Evolutionary conservation across 1,140 invertebrate species (phyloP).

Genomic region (Pseudomyrmex flavicornis): DNA sequence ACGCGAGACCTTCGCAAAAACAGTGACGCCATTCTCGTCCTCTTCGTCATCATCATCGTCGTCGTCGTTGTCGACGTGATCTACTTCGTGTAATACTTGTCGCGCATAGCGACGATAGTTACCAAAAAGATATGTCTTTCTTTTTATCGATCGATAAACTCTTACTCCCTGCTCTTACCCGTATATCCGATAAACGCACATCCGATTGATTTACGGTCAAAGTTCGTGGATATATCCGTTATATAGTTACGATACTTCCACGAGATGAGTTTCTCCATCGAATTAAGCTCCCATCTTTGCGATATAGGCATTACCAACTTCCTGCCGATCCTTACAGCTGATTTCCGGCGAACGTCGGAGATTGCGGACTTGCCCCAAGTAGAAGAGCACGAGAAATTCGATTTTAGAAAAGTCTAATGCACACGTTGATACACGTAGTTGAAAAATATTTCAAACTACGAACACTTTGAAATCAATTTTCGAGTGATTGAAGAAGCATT

Average conservation of each 20-base stretch:
- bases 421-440: neutral
- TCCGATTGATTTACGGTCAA: slow-evolving; percentile 67
- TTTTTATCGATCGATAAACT: slow-evolving; percentile 41
- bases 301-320: slow-evolving; percentile 56
- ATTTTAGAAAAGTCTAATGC: slow-evolving; percentile 24
- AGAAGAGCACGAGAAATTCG: slow-evolving; percentile 8
- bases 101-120: slow-evolving; percentile 3
- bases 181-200: slow-evolving; percentile 44
- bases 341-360: slow-evolving; percentile 49
- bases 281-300: slow-evolving; percentile 62
- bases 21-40: slow-evolving; percentile 5
- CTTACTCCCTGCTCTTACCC: slow-evolving; percentile 4
- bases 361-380: slow-evolving; percentile 14
- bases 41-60: neutral
- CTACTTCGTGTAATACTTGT: slow-evolving; percentile 23
- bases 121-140: slow-evolving; percentile 22
- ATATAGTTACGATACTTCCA: slow-evolving; percentile 24
- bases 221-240: slow-evolving; percentile 22
- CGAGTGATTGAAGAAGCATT: slow-evolving; percentile 25
- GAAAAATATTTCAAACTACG: slow-evolving; percentile 33
- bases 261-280: slow-evolving; percentile 70
- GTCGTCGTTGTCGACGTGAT: slow-evolving; percentile 7
- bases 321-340: slow-evolving; percentile 47
- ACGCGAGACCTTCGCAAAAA: slow-evolving; percentile 30
- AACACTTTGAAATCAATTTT: slow-evolving; percentile 12